Evolutionary conservation across 1,140 invertebrate genomes (phyloP).

Genomic region (Sarcophaga bullata): DNA sequence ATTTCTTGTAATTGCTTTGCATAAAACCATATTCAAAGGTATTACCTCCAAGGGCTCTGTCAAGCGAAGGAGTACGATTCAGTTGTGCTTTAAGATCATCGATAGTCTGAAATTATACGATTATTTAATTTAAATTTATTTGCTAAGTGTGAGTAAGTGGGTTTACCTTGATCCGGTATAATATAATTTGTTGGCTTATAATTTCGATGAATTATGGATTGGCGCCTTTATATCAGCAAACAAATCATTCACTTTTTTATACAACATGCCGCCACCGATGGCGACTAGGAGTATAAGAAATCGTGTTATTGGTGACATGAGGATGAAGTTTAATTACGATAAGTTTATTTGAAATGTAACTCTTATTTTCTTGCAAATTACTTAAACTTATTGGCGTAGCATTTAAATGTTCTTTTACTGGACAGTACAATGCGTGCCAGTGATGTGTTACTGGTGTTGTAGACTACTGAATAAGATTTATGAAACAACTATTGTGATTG

Average conservation of each 20-base stretch:
- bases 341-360: neutral
- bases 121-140: neutral
- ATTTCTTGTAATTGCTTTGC: slow-evolving; percentile 74
- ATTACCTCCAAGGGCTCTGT: slow-evolving; percentile 72
- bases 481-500: neutral
- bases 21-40: slow-evolving; percentile 82
- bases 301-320: slow-evolving; percentile 49
- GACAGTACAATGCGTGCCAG: neutral
- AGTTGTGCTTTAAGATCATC: slow-evolving; percentile 49
- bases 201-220: slow-evolving; percentile 52
- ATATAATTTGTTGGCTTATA: slow-evolving; percentile 50
- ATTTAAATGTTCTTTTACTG: neutral
- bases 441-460: slow-evolving; percentile 18
- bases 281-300: slow-evolving; percentile 55
- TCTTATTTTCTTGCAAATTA: neutral
- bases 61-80: slow-evolving; percentile 50
- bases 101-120: slow-evolving; percentile 51
- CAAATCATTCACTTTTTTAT: slow-evolving; percentile 49
- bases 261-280: slow-evolving; percentile 52
- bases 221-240: slow-evolving; percentile 51
- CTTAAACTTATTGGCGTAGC: neutral
- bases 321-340: neutral
- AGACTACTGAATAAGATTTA: slow-evolving; percentile 18
- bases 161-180: slow-evolving; percentile 53
- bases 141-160: no score